phyloP scores from a whole-genome alignment of 2,113 vertebrate genomes.

The Brachirus orientalis region DNA sequence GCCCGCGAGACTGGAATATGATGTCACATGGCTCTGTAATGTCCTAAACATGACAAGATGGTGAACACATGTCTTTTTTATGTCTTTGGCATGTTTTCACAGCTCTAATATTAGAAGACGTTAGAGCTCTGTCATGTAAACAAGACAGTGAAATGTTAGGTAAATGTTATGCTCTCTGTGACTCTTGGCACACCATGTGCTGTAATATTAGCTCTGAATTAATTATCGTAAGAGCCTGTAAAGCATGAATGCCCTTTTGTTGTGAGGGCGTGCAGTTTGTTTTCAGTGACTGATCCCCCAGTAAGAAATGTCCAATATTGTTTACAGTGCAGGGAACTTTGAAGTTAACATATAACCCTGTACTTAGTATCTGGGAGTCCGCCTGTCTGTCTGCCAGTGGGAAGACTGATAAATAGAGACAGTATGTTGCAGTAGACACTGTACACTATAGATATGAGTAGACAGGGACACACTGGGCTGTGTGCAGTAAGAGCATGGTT shows the following conservation, averaged over 20 bases:
- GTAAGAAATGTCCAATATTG: slow-evolving; percentile 33
- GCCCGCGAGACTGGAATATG: slow-evolving; percentile 65
- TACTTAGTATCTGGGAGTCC: slow-evolving; percentile 52
- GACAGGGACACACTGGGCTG: slow-evolving; percentile 8
- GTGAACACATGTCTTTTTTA: slow-evolving; percentile 60
- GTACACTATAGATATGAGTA: slow-evolving; percentile 28
- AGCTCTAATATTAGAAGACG: slow-evolving; percentile 37
- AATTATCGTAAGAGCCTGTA: slow-evolving; percentile 33
- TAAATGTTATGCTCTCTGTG: slow-evolving; percentile 51
- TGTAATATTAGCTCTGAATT: slow-evolving; percentile 41
- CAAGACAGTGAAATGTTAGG: slow-evolving; percentile 37
- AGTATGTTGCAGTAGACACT: slow-evolving; percentile 36
- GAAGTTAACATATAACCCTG: slow-evolving; percentile 65
- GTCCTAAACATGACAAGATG: slow-evolving; percentile 61
- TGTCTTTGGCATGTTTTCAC: slow-evolving; percentile 43
- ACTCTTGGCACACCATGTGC: slow-evolving; percentile 38
- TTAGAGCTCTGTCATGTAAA: slow-evolving; percentile 40
- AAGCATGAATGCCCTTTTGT: slow-evolving; percentile 38
- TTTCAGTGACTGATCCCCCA: slow-evolving; percentile 31
- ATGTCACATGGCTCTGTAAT: slow-evolving; percentile 61
- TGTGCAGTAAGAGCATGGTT: slow-evolving; percentile 28
- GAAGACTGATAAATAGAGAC: slow-evolving; percentile 57
- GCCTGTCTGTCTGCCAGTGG: slow-evolving; percentile 59
- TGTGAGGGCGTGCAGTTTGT: slow-evolving; percentile 44
- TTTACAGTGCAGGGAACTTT: slow-evolving; percentile 47